phyloP scores from a whole-genome alignment of 2,113 vertebrate genomes.

The Lycocorax pyrrhopterus region DNA sequence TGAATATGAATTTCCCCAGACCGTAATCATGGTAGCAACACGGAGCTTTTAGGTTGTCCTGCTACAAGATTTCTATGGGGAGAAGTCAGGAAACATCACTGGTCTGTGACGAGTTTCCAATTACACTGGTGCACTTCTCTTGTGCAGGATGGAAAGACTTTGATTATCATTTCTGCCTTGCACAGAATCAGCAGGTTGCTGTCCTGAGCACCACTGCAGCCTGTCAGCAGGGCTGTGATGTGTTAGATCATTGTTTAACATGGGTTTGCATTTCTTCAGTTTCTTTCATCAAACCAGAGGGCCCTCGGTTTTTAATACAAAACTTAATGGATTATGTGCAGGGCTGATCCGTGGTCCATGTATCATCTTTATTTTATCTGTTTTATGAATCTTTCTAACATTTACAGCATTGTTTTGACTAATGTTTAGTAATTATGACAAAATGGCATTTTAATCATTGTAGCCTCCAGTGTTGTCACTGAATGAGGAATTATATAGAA shows the following conservation, averaged over 20 bases:
- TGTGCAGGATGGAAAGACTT: not conserved
- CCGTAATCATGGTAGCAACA: fast-evolving
- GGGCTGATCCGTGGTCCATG: not conserved
- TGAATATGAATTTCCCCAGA: not conserved
- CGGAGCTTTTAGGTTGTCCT: not conserved
- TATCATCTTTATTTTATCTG: not conserved
- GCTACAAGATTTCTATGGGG: fast-evolving
- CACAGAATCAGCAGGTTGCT: not conserved
- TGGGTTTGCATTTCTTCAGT: not conserved
- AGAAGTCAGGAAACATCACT: not conserved
- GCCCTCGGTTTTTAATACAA: not conserved
- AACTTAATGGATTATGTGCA: not conserved
- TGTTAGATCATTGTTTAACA: not conserved
- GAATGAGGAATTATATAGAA: not conserved
- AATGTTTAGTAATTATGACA: not conserved
- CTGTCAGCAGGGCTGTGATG: not conserved
- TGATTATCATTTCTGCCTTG: not conserved
- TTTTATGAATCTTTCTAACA: not conserved
- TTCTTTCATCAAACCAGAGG: not conserved
- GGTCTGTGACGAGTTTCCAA: not conserved
- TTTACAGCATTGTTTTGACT: not conserved
- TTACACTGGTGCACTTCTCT: not conserved
- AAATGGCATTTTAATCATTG: not conserved
- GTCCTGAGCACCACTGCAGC: not conserved
- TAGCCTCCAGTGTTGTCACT: not conserved